Evolutionary conservation across 1,140 invertebrate genomes (phyloP), one percentile per base, ranked within the genome.

Genomic region (Hermetia illucens): DNA sequence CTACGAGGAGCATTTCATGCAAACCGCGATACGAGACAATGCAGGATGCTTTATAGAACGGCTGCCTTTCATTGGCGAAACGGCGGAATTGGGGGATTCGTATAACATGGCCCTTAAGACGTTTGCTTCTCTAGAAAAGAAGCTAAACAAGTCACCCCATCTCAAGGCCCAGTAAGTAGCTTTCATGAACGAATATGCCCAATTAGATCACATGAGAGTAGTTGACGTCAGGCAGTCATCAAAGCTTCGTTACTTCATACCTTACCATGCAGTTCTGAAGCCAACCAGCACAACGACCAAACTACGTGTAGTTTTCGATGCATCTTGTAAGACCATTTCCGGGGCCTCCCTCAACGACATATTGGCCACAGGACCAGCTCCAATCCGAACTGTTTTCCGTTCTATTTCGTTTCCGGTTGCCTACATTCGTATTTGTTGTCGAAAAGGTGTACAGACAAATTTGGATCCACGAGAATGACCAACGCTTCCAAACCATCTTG

Each of bases 361-460:
- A 1, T 24, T 57, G 19, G 22, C 48, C 3, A 44, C 45, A n/a
- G 58, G 61, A 13, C 54, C 55, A 44, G 21, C 40, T 66, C 0
- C 59, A 61, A 36, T 49, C 59, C 16, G 55, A 59, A 22, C 40
- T 67, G 18, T 52, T 57, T 29, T 41, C 47, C 10, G 54, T 62
- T 19, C 36, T 63, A 21, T 34, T 61, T 5, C 36, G 57, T 5
- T 61, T 57, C 34, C 42, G 63, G 21, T 31, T 22, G 13, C 44
- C 48, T 37, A 15, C 17, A 19, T 35, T 47, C 21, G 49, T 45
- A n/a, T n/a, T n/a, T n/a, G n/a, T n/a, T n/a, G n/a, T n/a, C n/a
- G n/a, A n/a, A n/a, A n/a, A n/a, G n/a, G n/a, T n/a, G n/a, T n/a
- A n/a, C n/a, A n/a, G n/a, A n/a, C n/a, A n/a, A n/a, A n/a, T n/a